Evolutionary conservation across 2,797 vertebrate species (phyloP).

Genomic region (Poecilia picta): DNA sequence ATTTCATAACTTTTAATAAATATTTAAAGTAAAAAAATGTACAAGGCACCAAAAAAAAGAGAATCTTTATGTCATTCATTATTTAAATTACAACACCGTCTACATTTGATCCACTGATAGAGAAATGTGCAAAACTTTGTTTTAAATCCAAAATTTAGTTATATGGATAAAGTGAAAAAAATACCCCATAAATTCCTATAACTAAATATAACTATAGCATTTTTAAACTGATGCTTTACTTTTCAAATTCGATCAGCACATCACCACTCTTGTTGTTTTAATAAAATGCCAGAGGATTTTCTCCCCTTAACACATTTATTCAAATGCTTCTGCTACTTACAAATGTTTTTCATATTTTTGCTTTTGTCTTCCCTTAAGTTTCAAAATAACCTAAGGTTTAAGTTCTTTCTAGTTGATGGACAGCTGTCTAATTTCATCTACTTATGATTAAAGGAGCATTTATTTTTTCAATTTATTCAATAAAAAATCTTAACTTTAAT

Average conservation of each 20-base stretch:
- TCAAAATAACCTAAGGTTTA: neutral
- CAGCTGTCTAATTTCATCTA: neutral
- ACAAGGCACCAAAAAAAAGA: neutral
- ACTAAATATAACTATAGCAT: neutral
- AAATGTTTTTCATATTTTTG: neutral
- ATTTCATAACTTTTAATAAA: neutral
- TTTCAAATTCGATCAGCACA: neutral
- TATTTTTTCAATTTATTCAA: neutral
- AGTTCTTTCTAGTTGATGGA: neutral
- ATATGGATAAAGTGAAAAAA: neutral
- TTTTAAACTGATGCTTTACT: neutral
- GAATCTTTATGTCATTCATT: neutral
- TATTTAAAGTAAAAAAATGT: neutral
- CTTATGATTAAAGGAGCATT: neutral
- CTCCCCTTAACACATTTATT: neutral
- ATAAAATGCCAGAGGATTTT: neutral
- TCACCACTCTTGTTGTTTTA: neutral
- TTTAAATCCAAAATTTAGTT: neutral
- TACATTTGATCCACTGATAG: neutral
- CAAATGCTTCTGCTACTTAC: neutral
- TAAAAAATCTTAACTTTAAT: neutral
- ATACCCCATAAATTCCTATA: neutral
- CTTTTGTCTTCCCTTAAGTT: neutral
- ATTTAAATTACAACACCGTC: neutral
- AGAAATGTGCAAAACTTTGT: neutral